Evolutionary conservation across 2,888 invertebrate genomes (phyloP), one percentile per base, ranked within the genome.

Genomic region (Hypena proboscidalis): DNA sequence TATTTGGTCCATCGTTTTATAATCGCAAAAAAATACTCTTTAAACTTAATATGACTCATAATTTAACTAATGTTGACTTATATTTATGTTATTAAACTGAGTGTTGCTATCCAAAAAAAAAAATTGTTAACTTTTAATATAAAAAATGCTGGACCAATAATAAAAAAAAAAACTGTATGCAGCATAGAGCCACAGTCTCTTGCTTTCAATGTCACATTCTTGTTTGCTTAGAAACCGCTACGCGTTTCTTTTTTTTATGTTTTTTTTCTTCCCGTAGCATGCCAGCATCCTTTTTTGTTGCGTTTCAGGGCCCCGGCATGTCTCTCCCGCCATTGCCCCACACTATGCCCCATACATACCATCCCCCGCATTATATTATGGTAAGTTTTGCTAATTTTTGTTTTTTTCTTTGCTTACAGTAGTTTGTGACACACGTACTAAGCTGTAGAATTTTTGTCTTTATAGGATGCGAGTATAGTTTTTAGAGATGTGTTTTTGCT

Each of bases 241-340:
- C 58, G 45, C 54, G 64, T 58, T 64, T 66, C 51, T 48, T 48
- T 56, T 55, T 60, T 67, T 70, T 79, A 74, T 65, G 58, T 78
- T 75, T 54, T 64, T 58, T 59, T 59, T 80, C 71, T 70, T 72
- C 80, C 81, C 76, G 79, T 85, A 85, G 89, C 88, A 89, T 90
- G 89, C 83, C 73, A 70, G 80, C 83, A 75, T 80, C 77, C 80
- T 85, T 72, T 80, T 80, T 84, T 68, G 72, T 74, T 89, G 83
- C 86, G 80, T 85, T 90, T 64, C 91, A 91, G 91, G 91, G 90
- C 70, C 89, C 85, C 72, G 91, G 91, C 87, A 90, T 91, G 90
- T 80, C 76, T 68, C 80, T 91, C 72, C 86, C 86, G 77, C 79
- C 89, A 80, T 86, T 90, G 88, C 83, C 90, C 72, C 90, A 90